Percentiles rank a stretch among this genome's conserved stretches.
These are phyloP conservation scores for Idaea straminata DNA, from an alignment of 2,888 invertebrate species.

Conservation along the genomic window DNA sequence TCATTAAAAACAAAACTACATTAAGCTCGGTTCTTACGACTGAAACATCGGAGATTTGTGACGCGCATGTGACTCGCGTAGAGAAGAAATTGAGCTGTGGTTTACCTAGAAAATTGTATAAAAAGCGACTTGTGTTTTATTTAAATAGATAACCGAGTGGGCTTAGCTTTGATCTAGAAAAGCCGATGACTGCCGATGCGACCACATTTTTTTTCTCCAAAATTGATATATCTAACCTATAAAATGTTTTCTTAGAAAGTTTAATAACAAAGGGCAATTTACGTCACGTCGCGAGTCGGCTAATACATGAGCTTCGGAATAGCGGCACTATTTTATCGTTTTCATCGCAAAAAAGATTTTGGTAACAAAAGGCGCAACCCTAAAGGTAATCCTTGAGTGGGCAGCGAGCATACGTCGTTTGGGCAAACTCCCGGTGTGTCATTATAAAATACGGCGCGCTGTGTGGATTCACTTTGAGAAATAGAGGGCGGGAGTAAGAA, in stretches of 20 bases:
- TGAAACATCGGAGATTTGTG: not conserved
- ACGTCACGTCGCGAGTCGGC: constrained; percentile 16
- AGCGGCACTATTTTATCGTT: constrained; percentile 29
- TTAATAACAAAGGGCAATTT: constrained; percentile 19
- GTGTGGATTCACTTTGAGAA: constrained; percentile 76
- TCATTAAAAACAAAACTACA: not conserved
- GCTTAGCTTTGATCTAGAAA: too few species aligned
- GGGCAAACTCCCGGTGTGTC: constrained; percentile 69
- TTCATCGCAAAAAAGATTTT: constrained; percentile 39
- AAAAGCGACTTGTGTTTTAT: too few species aligned
- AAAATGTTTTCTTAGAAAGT: constrained; percentile 4
- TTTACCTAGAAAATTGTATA: too few species aligned
- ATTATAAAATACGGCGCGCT: constrained; percentile 74
- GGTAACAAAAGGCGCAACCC: constrained; percentile 48
- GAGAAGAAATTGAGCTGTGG: not conserved
- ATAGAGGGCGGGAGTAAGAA: constrained; percentile 60
- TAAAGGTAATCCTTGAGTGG: constrained; percentile 68
- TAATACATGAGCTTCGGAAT: constrained; percentile 18
- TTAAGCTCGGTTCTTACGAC: not conserved
- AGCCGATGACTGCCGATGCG: not conserved
- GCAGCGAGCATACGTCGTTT: constrained; percentile 69
- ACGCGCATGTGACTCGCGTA: not conserved
- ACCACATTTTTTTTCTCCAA: not conserved
- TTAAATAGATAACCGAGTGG: too few species aligned
- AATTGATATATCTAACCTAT: not conserved